A percentile compares a stretch with the other conserved stretches of the same genome.
phyloP scores from a whole-genome alignment of 2,113 vertebrate genomes.

The Myotis brandtii region DNA sequence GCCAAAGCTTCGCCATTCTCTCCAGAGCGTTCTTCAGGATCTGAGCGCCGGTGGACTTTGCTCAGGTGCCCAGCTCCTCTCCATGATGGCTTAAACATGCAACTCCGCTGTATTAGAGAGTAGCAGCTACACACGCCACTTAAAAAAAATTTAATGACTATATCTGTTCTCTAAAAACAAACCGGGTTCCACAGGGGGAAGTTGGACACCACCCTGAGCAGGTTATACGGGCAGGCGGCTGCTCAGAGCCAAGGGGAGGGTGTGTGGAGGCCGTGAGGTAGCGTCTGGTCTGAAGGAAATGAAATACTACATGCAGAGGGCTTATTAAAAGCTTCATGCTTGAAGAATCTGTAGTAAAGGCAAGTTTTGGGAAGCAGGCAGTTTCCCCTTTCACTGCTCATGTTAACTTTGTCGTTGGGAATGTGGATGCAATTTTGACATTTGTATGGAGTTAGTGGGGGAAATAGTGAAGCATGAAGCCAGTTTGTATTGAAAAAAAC shows the following conservation, averaged over 20 bases:
- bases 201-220: neutral
- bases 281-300: conserved; percentile 74
- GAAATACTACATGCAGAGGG: conserved; percentile 54
- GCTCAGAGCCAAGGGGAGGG: conserved; percentile 36
- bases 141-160: neutral
- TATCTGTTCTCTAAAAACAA: conserved; percentile 26
- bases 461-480: neutral
- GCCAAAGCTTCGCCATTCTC: neutral
- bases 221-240: neutral
- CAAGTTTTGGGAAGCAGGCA: conserved; percentile 43
- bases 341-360: conserved; percentile 59
- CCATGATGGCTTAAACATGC: neutral
- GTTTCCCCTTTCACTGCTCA: conserved; percentile 54
- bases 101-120: neutral
- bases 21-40: neutral
- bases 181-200: neutral
- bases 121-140: neutral
- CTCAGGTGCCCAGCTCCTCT: neutral
- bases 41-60: neutral
- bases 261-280: conserved; percentile 58
- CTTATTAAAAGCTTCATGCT: conserved; percentile 69
- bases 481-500: conserved; percentile 61
- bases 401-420: conserved; percentile 62
- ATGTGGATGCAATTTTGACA: conserved; percentile 52
- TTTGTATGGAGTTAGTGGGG: neutral